Evolutionary conservation across 2,888 invertebrate genomes (phyloP), one percentile per base, ranked within the genome.

Genomic region (Pycnomerus fuliginosus): DNA sequence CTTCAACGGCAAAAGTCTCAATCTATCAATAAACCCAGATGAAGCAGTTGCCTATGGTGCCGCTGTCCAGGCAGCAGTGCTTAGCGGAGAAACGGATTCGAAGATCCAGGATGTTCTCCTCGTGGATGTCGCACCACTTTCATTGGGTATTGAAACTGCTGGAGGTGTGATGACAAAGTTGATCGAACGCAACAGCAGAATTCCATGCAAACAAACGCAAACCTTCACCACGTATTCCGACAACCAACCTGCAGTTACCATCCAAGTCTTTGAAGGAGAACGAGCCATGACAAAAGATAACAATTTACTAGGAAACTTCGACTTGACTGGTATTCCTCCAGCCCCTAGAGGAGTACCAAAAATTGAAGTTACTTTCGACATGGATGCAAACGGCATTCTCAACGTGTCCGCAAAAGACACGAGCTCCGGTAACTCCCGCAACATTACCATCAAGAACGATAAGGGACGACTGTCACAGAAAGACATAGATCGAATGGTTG

Each of bases 231-330:
- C 84, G 1, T 83, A 83, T 64, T 64, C 82, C 4, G 84, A 85
- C 68, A 83, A 84, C 63, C 84, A 85, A 61, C 76, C 80, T 2
- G 80, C 76, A 3, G 82, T 82, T 24, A 73, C 75, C 30, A 78
- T 82, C 51, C 76, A 77, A 67, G 80, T 80, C 17, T 77, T 69
- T n/a, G n/a, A n/a, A n/a, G n/a, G n/a, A n/a, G n/a, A n/a, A n/a
- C n/a, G n/a, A n/a, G n/a, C n/a, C n/a, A 84, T 87, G 85, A 87
- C 87, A n/a, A 85, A 84, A 66, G 86, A 87, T 71, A 87, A 87
- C 74, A 85, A 87, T 65, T 65, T 80, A 3, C 68, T 84, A 34
- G 83, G 83, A 27, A 80, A n/a, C n/a, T n/a, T n/a, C n/a, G n/a
- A n/a, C n/a, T n/a, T n/a, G n/a, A n/a, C n/a, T n/a, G n/a, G n/a